Evolutionary conservation across 2,113 vertebrate species (phyloP), one percentile per base, ranked within the genome.

Genomic region (Lepisosteus osseus): DNA sequence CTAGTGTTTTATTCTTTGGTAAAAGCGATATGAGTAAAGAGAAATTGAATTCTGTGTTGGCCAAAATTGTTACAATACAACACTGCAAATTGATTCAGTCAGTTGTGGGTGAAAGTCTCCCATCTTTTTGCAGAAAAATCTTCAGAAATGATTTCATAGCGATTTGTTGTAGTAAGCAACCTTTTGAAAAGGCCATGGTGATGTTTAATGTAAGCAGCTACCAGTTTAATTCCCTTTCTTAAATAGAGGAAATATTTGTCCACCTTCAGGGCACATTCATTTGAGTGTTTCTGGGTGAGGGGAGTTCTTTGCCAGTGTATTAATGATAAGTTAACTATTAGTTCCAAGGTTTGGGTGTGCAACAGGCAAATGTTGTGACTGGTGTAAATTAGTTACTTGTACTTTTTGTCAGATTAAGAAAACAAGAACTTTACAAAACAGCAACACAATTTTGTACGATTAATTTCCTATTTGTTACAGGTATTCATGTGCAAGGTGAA

Each of bases 401-500:
- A 89, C 78, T 91, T 86, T 86, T 83, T 84, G 88, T 85, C 88
- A 81, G 80, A 84, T 64, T 71, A 84, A 87, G 85, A 79, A 79
- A 77, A 77, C 82, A 84, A 78, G 83, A 78, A 76, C 83, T 87
- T 88, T 85, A 92, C 86, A 78, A 83, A 82, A 86, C 88, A 89
- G 89, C 86, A 84, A 61, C 78, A 79, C 82, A 85, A 87, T 93
- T 96, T 95, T 95, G 86, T 95, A 95, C 86, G 86, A 85, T 89
- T 91, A 85, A 90, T 91, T 92, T 91, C 90, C 82, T 84, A 89
- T 89, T 94, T 93, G 91, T 91, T 89, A 93, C 87, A 87, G 87
- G 85, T 90, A 90, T 93, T 91, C 87, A 90, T 92, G 91, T 90
- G 94, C 85, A 85, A 82, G 82, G 86, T 82, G 87, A 86, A 86